A percentile compares a stretch with the other conserved stretches of the same genome.
Evolutionary conservation across 2,888 invertebrate genomes (phyloP).

Genomic region (Steinernema carpocapsae): DNA sequence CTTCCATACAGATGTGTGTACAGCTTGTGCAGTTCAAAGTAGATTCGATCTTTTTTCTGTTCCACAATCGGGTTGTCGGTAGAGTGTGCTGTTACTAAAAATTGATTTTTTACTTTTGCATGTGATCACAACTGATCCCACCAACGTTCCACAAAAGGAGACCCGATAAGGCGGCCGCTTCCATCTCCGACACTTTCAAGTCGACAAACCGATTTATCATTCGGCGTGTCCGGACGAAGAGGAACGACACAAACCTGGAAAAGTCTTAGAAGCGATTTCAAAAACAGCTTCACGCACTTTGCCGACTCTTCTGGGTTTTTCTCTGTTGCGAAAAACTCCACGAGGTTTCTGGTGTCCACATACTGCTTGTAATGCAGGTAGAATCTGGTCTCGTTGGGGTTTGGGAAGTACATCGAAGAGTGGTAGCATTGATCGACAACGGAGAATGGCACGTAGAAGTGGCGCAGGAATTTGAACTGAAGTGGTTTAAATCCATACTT

Average conservation of each 20-base stretch:
- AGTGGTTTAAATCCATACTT: no score
- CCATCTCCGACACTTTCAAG: conserved; percentile 47
- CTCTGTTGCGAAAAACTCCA: conserved; percentile 47
- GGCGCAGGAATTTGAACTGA: conserved; percentile 41
- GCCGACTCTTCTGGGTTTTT: conserved; percentile 42
- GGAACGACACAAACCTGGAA: conserved; percentile 35
- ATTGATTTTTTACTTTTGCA: neutral
- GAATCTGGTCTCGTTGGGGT: conserved; percentile 40
- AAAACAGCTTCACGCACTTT: neutral
- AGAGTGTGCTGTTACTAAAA: conserved; percentile 21
- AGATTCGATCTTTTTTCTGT: conserved; percentile 46
- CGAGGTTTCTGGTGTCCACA: conserved; percentile 42
- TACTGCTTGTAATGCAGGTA: conserved; percentile 53
- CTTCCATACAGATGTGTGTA: neutral
- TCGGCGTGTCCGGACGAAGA: conserved; percentile 35
- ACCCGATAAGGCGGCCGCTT: conserved; percentile 49
- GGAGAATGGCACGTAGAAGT: conserved; percentile 45
- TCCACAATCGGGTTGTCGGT: conserved; percentile 36
- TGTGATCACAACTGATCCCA: no score
- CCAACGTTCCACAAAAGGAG: conserved; percentile 53
- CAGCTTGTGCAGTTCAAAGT: conserved; percentile 47
- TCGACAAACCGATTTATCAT: conserved; percentile 40
- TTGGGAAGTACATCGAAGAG: conserved; percentile 39
- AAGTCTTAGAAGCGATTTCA: neutral
- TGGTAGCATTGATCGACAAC: conserved; percentile 44